Base-by-base conservation (phyloP, 2,888 invertebrate genomes). In the Ennomos erosarius region DNA sequence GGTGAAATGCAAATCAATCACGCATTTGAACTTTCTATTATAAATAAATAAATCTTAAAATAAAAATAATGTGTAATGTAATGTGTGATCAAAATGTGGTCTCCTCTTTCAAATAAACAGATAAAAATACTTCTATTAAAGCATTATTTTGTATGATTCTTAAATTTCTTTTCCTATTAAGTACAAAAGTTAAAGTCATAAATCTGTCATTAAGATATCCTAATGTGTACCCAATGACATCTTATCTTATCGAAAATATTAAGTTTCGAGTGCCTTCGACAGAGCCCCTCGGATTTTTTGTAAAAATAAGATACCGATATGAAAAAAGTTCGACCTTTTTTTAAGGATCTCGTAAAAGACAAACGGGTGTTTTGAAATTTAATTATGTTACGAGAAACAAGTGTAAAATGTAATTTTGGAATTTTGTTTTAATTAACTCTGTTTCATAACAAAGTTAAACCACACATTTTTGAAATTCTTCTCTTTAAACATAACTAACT, bases 241-340 rank as follows among this genome's bases (percentile, higher is more conserved):
- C 53, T 49, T 64, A 46, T 63, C 71, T 59, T 62, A 70, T 70
- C 68, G 67, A 61, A 60, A 62, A 67, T 70, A 69, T 74, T 73
- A 79, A 76, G 74, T 79, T 78, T 85, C 79, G 78, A 85, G 85
- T 78, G 80, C 55, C 55, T 73, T 73, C 67, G 71, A 63, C 62
- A 74, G 70, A 72, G 70, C 71, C 73, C 70, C 64, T 62, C 66
- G 50, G 52, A 64, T 63, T 67, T 73, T 76, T 75, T 76, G 74
- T 73, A 69, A 76, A 75, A 70, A 54, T 50, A 48, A 52, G 69
- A 69, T 63, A 68, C 56, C 70, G 78, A 84, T 81, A 87, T 86
- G 81, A 87, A 85, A 87, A 87, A 87, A 87, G 82, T 84, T 87
- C 59, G 59, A 76, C 73, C 71, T 69, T 71, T 76, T 76, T 73